Percentiles rank a stretch among this genome's conserved stretches.
Evolutionary conservation across 2,797 vertebrate species (phyloP).

Genomic region (Mycteria americana): DNA sequence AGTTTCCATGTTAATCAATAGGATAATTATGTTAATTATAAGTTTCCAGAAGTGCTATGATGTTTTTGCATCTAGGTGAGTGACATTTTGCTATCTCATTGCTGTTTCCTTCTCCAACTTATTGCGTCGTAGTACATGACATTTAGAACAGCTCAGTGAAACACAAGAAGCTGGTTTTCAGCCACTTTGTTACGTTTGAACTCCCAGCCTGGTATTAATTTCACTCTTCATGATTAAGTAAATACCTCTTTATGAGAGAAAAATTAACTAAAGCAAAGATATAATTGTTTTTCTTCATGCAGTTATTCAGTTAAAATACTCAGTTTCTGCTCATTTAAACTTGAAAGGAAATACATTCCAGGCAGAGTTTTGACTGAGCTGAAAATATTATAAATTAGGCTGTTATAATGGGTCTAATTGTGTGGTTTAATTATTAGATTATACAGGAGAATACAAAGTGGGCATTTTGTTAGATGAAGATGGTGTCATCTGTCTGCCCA

Average conservation of each 20-base stretch:
- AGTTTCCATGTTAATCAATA: background rate
- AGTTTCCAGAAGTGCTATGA: background rate
- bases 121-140: rapidly evolving
- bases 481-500: background rate
- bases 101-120: background rate
- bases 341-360: constrained; percentile 59
- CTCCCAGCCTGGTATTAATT: constrained; percentile 28
- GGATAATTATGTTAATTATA: background rate
- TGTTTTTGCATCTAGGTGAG: background rate
- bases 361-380: constrained; percentile 29
- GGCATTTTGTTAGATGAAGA: constrained; percentile 35
- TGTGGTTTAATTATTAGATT: constrained; percentile 58
- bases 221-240: constrained; percentile 40
- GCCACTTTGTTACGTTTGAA: background rate
- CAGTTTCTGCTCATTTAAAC: constrained; percentile 53
- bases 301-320: constrained; percentile 54
- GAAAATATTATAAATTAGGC: constrained; percentile 46
- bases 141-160: background rate
- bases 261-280: constrained; percentile 50
- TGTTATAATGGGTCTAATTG: constrained; percentile 10
- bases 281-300: constrained; percentile 37
- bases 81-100: background rate
- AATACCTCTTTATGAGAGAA: constrained; percentile 29
- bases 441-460: background rate
- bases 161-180: background rate